A percentile compares a stretch with the other conserved stretches of the same genome.
These are phyloP conservation scores for Macroramphosus scolopax DNA, from an alignment of 2,797 vertebrate genomes.

Conservation along the genomic window DNA sequence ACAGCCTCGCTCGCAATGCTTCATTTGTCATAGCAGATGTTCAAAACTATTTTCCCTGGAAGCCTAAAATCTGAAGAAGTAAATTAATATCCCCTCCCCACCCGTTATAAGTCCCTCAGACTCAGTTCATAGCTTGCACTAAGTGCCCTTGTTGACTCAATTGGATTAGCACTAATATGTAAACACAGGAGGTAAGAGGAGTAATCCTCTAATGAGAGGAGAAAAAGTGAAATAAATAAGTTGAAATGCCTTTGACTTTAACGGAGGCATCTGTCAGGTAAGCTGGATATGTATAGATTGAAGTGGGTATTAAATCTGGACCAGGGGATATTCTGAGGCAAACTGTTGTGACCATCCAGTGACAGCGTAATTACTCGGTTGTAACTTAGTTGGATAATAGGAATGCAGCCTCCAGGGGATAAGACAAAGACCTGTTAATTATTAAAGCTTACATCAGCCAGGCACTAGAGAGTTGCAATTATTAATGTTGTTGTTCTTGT, in stretches of 20 bases:
- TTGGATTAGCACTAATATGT: slow-evolving; percentile 88
- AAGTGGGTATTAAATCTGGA: slow-evolving; percentile 64
- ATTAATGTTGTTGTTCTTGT: slow-evolving; percentile 87
- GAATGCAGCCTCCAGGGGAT: slow-evolving; percentile 78
- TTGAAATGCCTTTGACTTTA: slow-evolving; percentile 73
- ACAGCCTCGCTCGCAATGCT: slow-evolving; percentile 60
- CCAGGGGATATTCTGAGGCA: slow-evolving; percentile 62
- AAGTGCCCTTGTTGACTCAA: slow-evolving; percentile 87
- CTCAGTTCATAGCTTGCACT: slow-evolving; percentile 82
- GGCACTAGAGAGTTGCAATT: slow-evolving; percentile 83
- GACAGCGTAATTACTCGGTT: slow-evolving; percentile 82
- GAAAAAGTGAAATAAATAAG: slow-evolving; percentile 80
- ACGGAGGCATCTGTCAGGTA: slow-evolving; percentile 69
- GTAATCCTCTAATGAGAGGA: slow-evolving; percentile 83
- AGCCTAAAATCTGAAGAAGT: slow-evolving; percentile 81
- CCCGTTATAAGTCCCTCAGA: slow-evolving; percentile 76
- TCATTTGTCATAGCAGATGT: slow-evolving; percentile 81
- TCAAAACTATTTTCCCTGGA: slow-evolving; percentile 79
- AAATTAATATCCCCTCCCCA: slow-evolving; percentile 83
- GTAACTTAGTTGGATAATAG: slow-evolving; percentile 84
- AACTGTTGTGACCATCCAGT: slow-evolving; percentile 79
- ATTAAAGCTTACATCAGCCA: slow-evolving; percentile 86
- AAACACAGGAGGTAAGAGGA: slow-evolving; percentile 85
- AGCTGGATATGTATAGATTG: slow-evolving; percentile 60
- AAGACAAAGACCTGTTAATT: slow-evolving; percentile 86